Evolutionary conservation across 1,140 invertebrate species (phyloP).

Genomic region (Musca vetustissima): DNA sequence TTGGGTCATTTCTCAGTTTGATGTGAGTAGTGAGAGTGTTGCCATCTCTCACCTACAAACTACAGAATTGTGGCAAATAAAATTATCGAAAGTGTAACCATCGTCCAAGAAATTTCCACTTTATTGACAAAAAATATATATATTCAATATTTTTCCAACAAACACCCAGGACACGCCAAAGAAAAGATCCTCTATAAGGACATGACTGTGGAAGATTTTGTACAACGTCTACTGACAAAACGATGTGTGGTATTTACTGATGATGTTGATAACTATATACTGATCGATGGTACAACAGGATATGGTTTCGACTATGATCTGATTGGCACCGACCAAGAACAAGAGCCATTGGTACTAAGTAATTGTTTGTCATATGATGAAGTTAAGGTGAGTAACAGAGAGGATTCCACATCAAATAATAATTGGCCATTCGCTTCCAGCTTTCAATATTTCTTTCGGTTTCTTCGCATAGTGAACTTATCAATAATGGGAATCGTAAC

Average conservation of each 20-base stretch:
- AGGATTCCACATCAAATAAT: not conserved
- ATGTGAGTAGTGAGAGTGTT: too few species aligned
- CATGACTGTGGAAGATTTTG: constrained; percentile 52
- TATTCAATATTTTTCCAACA: too few species aligned
- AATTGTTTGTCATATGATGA: constrained; percentile 1
- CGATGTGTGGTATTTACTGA: constrained; percentile 58
- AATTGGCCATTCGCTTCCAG: constrained; percentile 26
- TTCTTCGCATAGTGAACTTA: constrained; percentile 65
- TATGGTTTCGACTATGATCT: constrained; percentile 57
- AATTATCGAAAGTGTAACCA: too few species aligned
- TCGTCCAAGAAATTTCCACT: too few species aligned
- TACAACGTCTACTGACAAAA: constrained; percentile 59
- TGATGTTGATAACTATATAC: constrained; percentile 49
- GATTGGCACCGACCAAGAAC: constrained; percentile 53
- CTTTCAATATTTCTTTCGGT: constrained; percentile 64
- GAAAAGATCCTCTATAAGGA: constrained; percentile 28
- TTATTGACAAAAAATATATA: too few species aligned
- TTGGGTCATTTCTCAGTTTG: too few species aligned
- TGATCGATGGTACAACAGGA: constrained; percentile 51
- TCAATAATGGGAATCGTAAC: constrained; percentile 65
- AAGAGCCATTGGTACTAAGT: not conserved
- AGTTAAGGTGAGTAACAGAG: not conserved
- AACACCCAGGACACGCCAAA: not conserved
- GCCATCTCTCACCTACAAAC: too few species aligned
- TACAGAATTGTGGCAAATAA: too few species aligned